Base-by-base conservation (phyloP, 2,797 vertebrate genomes). In the Tenualosa thibaudeaui region DNA sequence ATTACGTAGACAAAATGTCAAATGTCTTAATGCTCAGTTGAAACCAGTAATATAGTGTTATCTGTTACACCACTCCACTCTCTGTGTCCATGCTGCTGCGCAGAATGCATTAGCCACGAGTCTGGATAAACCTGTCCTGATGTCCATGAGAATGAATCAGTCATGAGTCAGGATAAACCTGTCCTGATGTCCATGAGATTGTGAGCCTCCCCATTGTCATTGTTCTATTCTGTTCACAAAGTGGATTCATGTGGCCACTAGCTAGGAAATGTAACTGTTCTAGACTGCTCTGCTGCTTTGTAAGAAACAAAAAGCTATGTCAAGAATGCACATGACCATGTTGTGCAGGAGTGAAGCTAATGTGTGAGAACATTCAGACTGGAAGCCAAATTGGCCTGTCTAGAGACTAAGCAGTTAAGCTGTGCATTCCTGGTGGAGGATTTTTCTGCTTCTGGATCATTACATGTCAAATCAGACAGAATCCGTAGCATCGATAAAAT, bases 351-450 rank as follows among this genome's bases (percentile, higher is more conserved):
- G 17, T 46, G 40, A 78, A 22, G 40, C 19, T 22, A 2, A n/a
- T 13, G 71, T 15, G 43, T 46, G 71, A 78, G 40, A 46, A 37
- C 40, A 13, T 43, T 71, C 15, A 31, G 26, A 2, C 65, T 37
- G 31, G 71, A 54, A 10, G 31, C 31, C 82, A 7, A 46, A 86
- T 89, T 53, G 86, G 49, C 37, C 40, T 85, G 82, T 26, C 43
- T 78, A 40, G 75, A 22, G 71, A 43, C 71, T 43, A 78, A 78
- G 71, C 71, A 46, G 40, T 78, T 78, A 46, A 78, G 71, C 71
- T 78, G 71, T 78, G 4, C 71, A 78, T 78, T 78, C 68, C 15
- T 75, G 37, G 68, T 8, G 9, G 5, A 15, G 68, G 37, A 75
- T 75, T 40, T 75, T 75, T 13, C 24, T 75, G 37, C 37, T 31